phyloP scores from a whole-genome alignment of 2,113 vertebrate species.

The Penelope pileata region DNA sequence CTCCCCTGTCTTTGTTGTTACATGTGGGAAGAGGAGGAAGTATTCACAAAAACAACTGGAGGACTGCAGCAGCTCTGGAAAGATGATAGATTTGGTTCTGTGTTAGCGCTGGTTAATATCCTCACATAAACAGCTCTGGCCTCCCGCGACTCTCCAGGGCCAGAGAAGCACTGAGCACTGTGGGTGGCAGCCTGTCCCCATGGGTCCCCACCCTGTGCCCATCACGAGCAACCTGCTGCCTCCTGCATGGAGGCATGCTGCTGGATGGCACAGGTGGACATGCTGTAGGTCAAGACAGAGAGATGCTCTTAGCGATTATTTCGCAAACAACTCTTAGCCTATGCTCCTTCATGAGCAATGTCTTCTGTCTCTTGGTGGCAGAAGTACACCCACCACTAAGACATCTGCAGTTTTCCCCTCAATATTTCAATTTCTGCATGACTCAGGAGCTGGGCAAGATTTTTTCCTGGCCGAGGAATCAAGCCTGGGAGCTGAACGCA shows the following conservation, averaged over 20 bases:
- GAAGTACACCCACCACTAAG: not conserved
- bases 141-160: not conserved
- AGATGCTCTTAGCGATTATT: not conserved
- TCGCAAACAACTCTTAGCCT: not conserved
- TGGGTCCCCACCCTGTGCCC: rapidly evolving
- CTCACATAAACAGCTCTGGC: not conserved
- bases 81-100: not conserved
- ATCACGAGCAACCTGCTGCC: not conserved
- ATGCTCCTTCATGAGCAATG: not conserved
- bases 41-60: not conserved
- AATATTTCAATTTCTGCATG: not conserved
- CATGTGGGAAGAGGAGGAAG: not conserved
- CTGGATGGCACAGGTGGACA: not conserved
- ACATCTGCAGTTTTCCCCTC: not conserved
- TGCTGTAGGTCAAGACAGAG: not conserved
- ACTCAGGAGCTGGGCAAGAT: not conserved
- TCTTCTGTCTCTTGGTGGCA: not conserved
- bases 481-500: not conserved
- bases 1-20: not conserved
- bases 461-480: not conserved
- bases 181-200: not conserved
- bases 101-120: not conserved
- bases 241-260: not conserved
- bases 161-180: not conserved
- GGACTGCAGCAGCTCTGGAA: not conserved